These are phyloP conservation scores for Sthenelais limicola DNA, from an alignment of 2,888 invertebrate genomes.

Conservation along the genomic window DNA sequence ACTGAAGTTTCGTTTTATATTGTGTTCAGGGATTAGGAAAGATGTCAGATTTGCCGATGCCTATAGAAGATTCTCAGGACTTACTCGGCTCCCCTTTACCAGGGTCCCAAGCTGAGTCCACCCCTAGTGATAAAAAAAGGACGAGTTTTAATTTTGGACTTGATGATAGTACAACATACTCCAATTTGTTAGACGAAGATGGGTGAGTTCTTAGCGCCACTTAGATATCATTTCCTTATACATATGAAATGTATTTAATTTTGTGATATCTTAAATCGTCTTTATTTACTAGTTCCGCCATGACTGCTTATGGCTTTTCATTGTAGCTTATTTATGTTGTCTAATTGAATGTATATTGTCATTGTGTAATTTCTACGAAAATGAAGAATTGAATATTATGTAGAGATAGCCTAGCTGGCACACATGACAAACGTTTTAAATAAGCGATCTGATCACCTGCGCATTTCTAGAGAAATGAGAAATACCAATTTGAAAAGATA, in stretches of 20 bases:
- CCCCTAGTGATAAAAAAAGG: conserved; percentile 1
- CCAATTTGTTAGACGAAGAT: conserved; percentile 46
- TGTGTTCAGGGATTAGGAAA: conserved; percentile 10
- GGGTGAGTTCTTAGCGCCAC: conserved; percentile 44
- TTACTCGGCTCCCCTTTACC: conserved; percentile 12
- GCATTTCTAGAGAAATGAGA: background rate
- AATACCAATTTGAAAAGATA: background rate
- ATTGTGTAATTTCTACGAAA: no score
- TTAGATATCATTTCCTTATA: no score
- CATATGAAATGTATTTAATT: no score
- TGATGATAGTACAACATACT: conserved; percentile 42
- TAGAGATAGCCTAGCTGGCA: no score
- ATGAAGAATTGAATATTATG: background rate
- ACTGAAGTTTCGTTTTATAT: background rate
- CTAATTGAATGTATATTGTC: background rate
- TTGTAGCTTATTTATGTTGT: background rate
- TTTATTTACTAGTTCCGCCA: no score
- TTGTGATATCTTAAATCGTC: no score
- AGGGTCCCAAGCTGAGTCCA: conserved; percentile 24
- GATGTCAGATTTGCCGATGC: conserved; percentile 40
- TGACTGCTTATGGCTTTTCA: background rate
- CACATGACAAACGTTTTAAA: no score
- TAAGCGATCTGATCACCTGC: no score
- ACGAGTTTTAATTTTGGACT: conserved; percentile 29
- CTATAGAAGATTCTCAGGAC: conserved; percentile 47